Conservation (phyloP, 1,140 invertebrate genomes). For the Tribolium castaneum region DNA sequence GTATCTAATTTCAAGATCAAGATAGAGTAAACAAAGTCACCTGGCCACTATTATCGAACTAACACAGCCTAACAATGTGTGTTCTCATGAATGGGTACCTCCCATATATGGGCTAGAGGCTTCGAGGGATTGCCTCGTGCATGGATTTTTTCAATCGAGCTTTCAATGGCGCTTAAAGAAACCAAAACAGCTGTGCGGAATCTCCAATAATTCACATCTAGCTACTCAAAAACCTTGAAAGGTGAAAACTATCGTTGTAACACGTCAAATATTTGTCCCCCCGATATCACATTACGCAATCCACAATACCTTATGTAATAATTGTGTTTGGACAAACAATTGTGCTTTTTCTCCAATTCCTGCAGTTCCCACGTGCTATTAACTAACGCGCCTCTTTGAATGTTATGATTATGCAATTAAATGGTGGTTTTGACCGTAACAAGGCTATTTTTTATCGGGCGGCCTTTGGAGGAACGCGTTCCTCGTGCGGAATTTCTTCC, state of each 20-base stretch:
- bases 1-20: conserved; percentile 27
- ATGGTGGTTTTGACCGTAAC: background rate
- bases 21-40: conserved; percentile 34
- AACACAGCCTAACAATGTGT: conserved; percentile 18
- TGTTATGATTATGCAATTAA: conserved; percentile 15
- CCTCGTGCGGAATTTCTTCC: conserved; percentile 11
- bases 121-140: background rate
- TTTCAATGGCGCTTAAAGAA: too few relatives aligned
- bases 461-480: background rate
- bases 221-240: background rate
- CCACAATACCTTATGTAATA: conserved; percentile 18
- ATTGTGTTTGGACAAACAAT: conserved; percentile 12
- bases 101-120: conserved; percentile 8
- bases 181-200: too few relatives aligned
- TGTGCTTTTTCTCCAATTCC: conserved; percentile 8
- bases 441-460: background rate
- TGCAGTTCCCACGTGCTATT: conserved; percentile 11
- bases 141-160: background rate
- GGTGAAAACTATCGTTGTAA: conserved; percentile 1
- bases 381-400: background rate
- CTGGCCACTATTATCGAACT: conserved; percentile 27
- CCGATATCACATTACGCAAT: conserved; percentile 5
- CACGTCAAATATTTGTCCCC: conserved; percentile 10
- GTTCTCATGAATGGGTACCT: conserved; percentile 29
- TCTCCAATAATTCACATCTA: too few relatives aligned